Evolutionary conservation across 2,888 invertebrate species (phyloP), one percentile per base, ranked within the genome.

Genomic region (Ceramica pisi): DNA sequence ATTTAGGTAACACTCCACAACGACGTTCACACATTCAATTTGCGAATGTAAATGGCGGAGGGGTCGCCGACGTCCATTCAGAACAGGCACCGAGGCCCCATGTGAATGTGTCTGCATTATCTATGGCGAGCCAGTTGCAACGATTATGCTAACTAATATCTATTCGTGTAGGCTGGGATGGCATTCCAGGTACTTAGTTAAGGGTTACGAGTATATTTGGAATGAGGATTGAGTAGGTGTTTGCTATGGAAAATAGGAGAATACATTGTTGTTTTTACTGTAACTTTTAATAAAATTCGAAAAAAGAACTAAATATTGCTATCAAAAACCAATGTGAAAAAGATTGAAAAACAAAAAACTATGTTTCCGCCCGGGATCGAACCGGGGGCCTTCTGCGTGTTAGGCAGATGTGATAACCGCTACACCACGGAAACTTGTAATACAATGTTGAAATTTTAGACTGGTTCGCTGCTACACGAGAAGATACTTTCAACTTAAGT

Each of bases 371-470:
- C 97, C 97, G 97, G 97, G 97, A 97, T 98, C 97, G 97, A 98
- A 98, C 98, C 97, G 97, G 98, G 97, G 98, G 97, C 98, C 98
- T 98, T 98, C 97, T 97, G 98, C 98, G 98, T 98, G 98, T 98
- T 97, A 98, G 97, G 98, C 98, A 97, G 98, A 98, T 97, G 98
- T 98, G 98, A 98, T 98, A 98, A 98, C 98, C 98, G 97, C 98
- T 98, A 97, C 98, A 98, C 97, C 97, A 98, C 97, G 97, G 97
- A 97, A 97, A 97, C 35, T 26, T 63, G 7, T 0, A 0, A 0
- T 0, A 0, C 0, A 0, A 0, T 0, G 3, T 0, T 9, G 0
- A 9, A 69, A 69, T 69, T 69, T 19, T 31, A 7, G 10, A 56
- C 1, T 38, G 1, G 0, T 35, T 1, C 8, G 0, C 0, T 1